Conservation (phyloP, 37 sponge, comb jelly and placozoan genomes). For the Bolinopsis microptera region DNA sequence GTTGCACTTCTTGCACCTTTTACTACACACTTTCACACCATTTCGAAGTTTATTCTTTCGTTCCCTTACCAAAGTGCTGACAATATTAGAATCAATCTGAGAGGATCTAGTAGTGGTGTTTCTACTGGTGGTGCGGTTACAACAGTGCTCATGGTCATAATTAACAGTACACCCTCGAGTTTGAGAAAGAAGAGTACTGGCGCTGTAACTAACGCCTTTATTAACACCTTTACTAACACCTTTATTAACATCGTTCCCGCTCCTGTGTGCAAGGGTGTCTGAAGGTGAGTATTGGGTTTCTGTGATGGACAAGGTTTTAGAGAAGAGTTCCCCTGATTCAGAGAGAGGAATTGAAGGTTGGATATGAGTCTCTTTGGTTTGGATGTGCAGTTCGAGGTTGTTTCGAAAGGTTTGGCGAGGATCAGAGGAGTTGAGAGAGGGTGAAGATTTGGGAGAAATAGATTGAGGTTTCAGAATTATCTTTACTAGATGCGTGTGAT, state of each 20-base stretch:
- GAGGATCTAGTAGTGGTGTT: neutral
- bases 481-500: neutral
- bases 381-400: too few relatives aligned
- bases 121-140: neutral
- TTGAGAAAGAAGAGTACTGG: neutral
- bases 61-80: neutral
- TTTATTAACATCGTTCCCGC: neutral
- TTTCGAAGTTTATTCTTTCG: neutral
- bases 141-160: neutral
- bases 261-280: neutral
- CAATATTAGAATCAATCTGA: neutral
- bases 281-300: neutral
- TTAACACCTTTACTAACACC: neutral
- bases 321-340: neutral
- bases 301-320: neutral
- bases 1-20: neutral
- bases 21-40: neutral
- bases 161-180: neutral
- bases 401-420: too few relatives aligned
- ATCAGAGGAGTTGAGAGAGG: neutral
- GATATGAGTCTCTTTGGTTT: neutral
- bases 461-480: neutral
- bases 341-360: neutral
- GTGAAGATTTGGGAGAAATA: neutral
- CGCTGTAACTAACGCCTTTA: neutral